Base-by-base conservation (phyloP, 1,140 invertebrate species). In the Zophobas morio region DNA sequence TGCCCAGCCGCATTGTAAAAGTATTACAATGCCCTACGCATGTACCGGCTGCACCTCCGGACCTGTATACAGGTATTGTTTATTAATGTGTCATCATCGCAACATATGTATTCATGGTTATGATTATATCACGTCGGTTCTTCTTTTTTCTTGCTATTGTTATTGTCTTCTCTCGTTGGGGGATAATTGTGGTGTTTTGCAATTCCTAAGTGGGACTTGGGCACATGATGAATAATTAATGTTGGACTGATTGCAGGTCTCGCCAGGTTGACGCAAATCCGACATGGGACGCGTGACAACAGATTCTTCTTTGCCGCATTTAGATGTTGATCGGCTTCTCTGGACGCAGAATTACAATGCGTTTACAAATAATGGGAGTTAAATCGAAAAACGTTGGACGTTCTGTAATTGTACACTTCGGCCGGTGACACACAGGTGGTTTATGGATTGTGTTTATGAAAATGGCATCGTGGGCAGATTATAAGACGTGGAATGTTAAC, bases 1-100 rank as follows among this genome's bases (percentile, higher is more conserved):
- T 20, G 20, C 20, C 20, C 20, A 20, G 20, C 20, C 20, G 20
- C 20, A 20, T 20, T 20, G 42, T 66, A 66, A 66, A 66, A 66
- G 42, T 66, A 66, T 66, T 39, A 66, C 60, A 66, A 66, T 66
- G 60, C 60, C 60, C 60, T 66, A 66, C 57, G 57, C 57, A 63
- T 63, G 57, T 63, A 63, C 36, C 56, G 35, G 57, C 60, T 66
- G 60, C 60, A 66, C 60, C 60, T 66, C 20, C 60, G 36, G 33
- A 66, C 60, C 60, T 39, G 4, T 51, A 51, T 51, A 51, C 49
- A 51, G 49, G 60, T 66, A 66, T 66, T 66, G 60, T 66, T 66
- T 66, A 66, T 66, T 66, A 66, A 66, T 66, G 60, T 66, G 60
- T 66, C 60, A 66, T 66, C 60, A 66, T 66, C 39, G 37, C 60